These are phyloP conservation scores for Gasterosteus aculeatus DNA, from an alignment of 2,113 vertebrate genomes.

Conservation along the genomic window DNA sequence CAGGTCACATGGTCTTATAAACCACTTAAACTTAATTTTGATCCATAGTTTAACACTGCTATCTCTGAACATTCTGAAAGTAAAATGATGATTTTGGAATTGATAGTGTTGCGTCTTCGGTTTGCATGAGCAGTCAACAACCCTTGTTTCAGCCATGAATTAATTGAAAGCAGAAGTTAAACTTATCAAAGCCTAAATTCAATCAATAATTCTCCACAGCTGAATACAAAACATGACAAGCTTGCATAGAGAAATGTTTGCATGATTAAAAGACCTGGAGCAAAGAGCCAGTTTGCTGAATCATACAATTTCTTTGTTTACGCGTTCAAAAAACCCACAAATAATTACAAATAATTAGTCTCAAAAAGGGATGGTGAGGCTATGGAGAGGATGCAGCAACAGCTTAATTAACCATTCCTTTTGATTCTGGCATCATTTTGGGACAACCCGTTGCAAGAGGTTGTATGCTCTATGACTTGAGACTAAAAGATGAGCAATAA, in stretches of 20 bases:
- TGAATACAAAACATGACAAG: conserved; percentile 16
- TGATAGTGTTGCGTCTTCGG: conserved; percentile 31
- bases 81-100: conserved; percentile 28
- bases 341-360: conserved; percentile 71
- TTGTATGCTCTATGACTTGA: conserved; percentile 46
- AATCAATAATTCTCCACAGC: conserved; percentile 51
- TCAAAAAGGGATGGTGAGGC: conserved; percentile 45
- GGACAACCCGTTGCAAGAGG: conserved; percentile 23
- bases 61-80: neutral
- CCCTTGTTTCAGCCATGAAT: conserved; percentile 37
- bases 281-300: conserved; percentile 52
- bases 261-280: conserved; percentile 47
- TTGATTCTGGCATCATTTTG: conserved; percentile 67
- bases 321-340: conserved; percentile 61
- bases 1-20: conserved; percentile 15
- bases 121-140: conserved; percentile 31
- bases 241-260: conserved; percentile 20
- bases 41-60: conserved; percentile 11
- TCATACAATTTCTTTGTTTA: conserved; percentile 68
- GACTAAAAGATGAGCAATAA: conserved; percentile 63
- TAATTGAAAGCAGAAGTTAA: conserved; percentile 43
- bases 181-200: conserved; percentile 35
- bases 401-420: conserved; percentile 71
- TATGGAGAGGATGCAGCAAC: conserved; percentile 38
- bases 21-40: conserved; percentile 7